phyloP scores from a whole-genome alignment of 2,113 vertebrate genomes.

The Heterotilapia buettikoferi region DNA sequence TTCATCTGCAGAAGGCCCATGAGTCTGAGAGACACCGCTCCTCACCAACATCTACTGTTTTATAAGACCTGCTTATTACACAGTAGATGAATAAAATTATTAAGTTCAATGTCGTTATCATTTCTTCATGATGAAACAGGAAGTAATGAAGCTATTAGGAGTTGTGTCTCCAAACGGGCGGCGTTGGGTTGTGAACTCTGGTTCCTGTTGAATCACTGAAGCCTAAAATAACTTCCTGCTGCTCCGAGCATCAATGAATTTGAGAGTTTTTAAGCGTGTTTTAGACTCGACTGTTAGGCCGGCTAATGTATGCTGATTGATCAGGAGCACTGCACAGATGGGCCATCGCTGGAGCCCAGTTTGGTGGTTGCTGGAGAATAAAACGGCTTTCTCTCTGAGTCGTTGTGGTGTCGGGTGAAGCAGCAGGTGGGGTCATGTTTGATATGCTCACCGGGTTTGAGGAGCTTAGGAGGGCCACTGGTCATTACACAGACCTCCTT shows the following conservation, averaged over 20 bases:
- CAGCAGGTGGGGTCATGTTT: background rate
- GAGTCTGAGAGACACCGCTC: background rate
- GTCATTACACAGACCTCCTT: conserved; percentile 19
- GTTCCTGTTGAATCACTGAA: background rate
- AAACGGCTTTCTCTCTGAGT: background rate
- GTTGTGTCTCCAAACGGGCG: background rate
- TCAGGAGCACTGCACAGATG: background rate
- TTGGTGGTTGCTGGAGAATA: background rate
- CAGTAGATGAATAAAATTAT: background rate
- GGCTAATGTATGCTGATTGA: background rate
- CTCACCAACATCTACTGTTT: background rate
- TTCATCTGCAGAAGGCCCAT: background rate
- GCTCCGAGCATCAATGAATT: background rate
- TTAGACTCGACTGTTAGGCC: background rate
- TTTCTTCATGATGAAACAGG: background rate
- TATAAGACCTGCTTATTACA: background rate
- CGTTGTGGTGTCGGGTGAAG: background rate
- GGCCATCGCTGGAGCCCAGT: background rate
- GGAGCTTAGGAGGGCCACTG: conserved; percentile 11
- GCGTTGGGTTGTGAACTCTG: background rate
- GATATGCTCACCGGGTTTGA: conserved; percentile 13
- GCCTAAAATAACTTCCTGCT: background rate
- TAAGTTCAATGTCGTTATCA: background rate
- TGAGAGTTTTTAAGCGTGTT: background rate
- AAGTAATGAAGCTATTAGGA: background rate